These are phyloP conservation scores for Nibea albiflora DNA, from an alignment of 2,113 vertebrate species.

Conservation along the genomic window DNA sequence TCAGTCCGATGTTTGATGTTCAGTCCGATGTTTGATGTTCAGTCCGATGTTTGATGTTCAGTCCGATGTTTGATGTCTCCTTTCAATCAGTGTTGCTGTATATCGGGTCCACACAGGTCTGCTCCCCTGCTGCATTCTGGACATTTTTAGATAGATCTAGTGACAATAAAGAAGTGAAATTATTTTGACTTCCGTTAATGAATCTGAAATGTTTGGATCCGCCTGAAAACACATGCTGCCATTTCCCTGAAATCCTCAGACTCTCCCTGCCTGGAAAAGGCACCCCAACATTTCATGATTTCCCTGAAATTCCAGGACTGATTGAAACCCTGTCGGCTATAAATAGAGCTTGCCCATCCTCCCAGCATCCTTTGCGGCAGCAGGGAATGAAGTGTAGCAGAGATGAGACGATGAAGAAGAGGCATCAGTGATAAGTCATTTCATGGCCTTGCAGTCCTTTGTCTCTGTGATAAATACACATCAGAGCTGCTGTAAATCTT, in stretches of 20 bases:
- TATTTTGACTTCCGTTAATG: too few species aligned
- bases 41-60: too few species aligned
- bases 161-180: too few species aligned
- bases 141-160: too few species aligned
- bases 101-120: too few species aligned
- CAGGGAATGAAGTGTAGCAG: slow-evolving; percentile 19
- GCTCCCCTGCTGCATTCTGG: too few species aligned
- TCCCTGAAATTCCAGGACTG: slow-evolving; percentile 15
- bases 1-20: too few species aligned
- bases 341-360: slow-evolving; percentile 48
- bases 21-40: too few species aligned
- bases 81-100: too few species aligned
- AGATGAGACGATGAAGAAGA: slow-evolving; percentile 31
- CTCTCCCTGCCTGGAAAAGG: not conserved
- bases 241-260: not conserved
- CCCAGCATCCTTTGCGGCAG: slow-evolving; percentile 53
- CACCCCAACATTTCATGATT: not conserved
- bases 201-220: too few species aligned
- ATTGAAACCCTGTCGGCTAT: slow-evolving; percentile 17
- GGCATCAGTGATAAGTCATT: slow-evolving; percentile 46
- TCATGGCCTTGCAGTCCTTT: slow-evolving; percentile 42
- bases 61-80: too few species aligned
- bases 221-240: too few species aligned
- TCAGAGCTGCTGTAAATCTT: slow-evolving; percentile 39
- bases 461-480: slow-evolving; percentile 44